Evolutionary conservation across 2,888 invertebrate species (phyloP).

Genomic region (Periphyllus acericola): DNA sequence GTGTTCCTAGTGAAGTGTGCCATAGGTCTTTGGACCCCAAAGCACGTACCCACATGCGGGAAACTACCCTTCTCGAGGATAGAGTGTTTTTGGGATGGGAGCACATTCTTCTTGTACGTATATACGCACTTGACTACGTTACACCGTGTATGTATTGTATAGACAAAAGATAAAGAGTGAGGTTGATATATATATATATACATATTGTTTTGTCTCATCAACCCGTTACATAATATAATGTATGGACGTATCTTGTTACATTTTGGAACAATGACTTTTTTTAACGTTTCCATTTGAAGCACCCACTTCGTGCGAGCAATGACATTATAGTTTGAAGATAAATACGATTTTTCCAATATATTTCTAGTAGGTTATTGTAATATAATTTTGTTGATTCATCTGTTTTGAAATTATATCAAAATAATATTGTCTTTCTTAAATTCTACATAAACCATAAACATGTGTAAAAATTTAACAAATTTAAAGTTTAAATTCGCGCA

Average conservation of each 20-base stretch:
- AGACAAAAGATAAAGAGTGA: not conserved
- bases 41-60: not conserved
- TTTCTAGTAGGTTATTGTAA: no score
- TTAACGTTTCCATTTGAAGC: not conserved
- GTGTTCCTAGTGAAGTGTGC: not conserved
- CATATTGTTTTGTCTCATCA: not conserved
- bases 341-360: not conserved
- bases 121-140: constrained; percentile 39
- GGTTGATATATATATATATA: constrained; percentile 42
- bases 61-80: constrained; percentile 16
- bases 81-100: not conserved
- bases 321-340: not conserved
- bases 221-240: not conserved
- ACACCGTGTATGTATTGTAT: not conserved
- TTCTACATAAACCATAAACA: no score
- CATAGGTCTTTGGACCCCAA: constrained; percentile 6
- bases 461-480: no score
- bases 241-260: not conserved
- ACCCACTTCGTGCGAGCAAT: not conserved
- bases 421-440: no score
- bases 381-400: no score
- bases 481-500: no score
- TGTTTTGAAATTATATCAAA: no score
- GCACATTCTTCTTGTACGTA: not conserved
- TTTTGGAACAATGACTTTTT: not conserved